Evolutionary conservation across 2,888 invertebrate genomes (phyloP).

Genomic region (Cordilura impudica): DNA sequence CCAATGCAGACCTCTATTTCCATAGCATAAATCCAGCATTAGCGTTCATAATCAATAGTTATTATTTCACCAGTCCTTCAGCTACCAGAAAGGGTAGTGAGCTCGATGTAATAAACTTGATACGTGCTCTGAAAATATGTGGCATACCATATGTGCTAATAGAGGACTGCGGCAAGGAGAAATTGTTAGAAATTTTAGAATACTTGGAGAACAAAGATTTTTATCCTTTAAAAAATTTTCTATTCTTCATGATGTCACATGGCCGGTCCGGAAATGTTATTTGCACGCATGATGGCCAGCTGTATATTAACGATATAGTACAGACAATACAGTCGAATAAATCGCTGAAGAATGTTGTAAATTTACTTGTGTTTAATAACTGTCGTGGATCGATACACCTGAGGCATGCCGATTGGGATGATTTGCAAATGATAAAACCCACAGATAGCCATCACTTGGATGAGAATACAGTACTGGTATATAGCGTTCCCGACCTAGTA

Average conservation of each 20-base stretch:
- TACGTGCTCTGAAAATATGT: slow-evolving; percentile 14
- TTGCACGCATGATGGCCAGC: slow-evolving; percentile 19
- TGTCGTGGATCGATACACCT: background rate
- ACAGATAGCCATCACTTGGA: background rate
- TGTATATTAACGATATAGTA: slow-evolving; percentile 31
- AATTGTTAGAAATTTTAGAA: background rate
- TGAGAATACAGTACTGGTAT: background rate
- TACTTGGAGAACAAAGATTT: slow-evolving; percentile 9
- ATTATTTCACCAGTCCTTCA: background rate
- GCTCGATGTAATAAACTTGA: slow-evolving; percentile 12
- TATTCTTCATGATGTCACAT: slow-evolving; percentile 36
- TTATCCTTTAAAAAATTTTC: background rate
- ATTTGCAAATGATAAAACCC: background rate
- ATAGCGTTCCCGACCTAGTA: background rate
- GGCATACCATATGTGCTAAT: slow-evolving; percentile 28
- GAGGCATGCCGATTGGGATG: background rate
- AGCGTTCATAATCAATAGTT: slow-evolving; percentile 8
- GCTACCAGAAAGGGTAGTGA: slow-evolving; percentile 22
- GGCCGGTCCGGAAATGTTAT: slow-evolving; percentile 1
- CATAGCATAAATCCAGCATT: slow-evolving; percentile 13
- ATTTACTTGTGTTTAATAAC: background rate
- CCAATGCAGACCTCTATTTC: background rate
- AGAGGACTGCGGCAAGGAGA: slow-evolving; percentile 3
- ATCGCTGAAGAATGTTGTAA: background rate
- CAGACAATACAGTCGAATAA: slow-evolving; percentile 3